Evolutionary conservation across 2,797 vertebrate genomes (phyloP), one percentile per base, ranked within the genome.

Genomic region (Antennarius maculatus): DNA sequence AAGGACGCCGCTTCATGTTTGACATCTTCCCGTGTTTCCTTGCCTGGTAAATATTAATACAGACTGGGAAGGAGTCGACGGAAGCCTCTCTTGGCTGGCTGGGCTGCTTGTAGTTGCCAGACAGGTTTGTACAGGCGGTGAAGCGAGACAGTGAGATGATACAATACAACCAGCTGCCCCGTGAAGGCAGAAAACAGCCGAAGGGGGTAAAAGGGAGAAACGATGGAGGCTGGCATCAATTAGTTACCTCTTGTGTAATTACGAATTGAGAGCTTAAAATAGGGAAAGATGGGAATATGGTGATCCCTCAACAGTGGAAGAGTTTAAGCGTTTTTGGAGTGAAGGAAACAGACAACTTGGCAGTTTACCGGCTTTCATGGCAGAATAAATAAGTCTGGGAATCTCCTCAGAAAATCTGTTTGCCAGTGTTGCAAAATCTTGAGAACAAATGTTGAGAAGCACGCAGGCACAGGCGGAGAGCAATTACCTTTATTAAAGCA

Each of bases 1-100:
- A 42, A 63, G 65, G 65, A 68, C 67, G 80, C 58, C 23, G 54
- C 74, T 79, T 77, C 75, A 74, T 65, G 72, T 82, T 75, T 83
- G 81, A 87, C 87, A 86, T 88, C 82, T 87, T 85, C 76, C 76
- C 79, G 70, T 60, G 82, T 80, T 78, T 81, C 54, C 63, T 14
- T 63, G 79, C 63, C 83, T 81, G 81, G 79, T 91, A 87, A 88
- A 91, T 88, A 92, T 90, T 86, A 86, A 91, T 84, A 79, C 83
- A 89, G 83, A 62, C 72, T 84, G 82, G 49, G 70, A 88, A 84
- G 78, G 55, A 91, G 81, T 84, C 71, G 66, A 75, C 79, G 66
- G 82, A 89, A 87, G 75, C 79, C 76, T 78, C 66, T 82, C 66
- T 88, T 88, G 88, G 87, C 86, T 77, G 78, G 34, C 77, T 63